phyloP scores from a whole-genome alignment of 1,140 invertebrate species.

The Caenorhabditis elegans region DNA sequence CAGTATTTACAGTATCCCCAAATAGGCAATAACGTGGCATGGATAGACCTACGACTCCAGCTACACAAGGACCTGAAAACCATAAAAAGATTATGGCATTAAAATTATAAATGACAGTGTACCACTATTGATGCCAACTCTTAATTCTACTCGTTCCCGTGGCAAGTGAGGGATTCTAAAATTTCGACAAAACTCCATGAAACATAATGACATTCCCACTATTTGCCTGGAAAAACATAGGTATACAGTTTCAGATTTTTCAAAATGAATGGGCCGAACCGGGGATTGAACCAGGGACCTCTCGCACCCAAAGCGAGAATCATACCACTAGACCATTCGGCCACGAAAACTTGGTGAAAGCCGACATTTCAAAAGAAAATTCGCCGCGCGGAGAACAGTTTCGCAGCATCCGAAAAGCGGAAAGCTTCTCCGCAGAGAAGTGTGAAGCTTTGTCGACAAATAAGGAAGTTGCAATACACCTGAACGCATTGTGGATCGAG shows the following conservation, averaged over 20 bases:
- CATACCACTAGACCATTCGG: constrained; percentile 62
- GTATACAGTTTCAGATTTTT: not conserved
- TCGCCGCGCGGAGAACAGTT: no score
- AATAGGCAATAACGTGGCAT: constrained; percentile 72
- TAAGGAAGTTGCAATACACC: no score
- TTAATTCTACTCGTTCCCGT: constrained; percentile 80
- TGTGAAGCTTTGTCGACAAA: no score
- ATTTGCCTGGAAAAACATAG: constrained; percentile 69
- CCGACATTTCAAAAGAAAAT: no score
- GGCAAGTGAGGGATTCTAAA: constrained; percentile 84
- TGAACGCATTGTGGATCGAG: no score
- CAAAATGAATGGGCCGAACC: constrained; percentile 31
- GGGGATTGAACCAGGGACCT: constrained; percentile 63
- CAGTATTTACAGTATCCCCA: constrained; percentile 90
- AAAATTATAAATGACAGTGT: no score
- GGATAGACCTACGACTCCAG: constrained; percentile 66
- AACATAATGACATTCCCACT: constrained; percentile 67
- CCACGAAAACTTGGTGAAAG: not conserved
- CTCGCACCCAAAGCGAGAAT: constrained; percentile 66
- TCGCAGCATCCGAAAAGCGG: no score
- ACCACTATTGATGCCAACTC: constrained; percentile 70
- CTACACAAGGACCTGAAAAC: constrained; percentile 31
- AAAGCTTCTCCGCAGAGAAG: no score
- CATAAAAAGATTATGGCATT: no score
- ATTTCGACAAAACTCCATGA: constrained; percentile 73